Evolutionary conservation across 2,113 vertebrate genomes (phyloP).

Genomic region (Nestor notabilis): DNA sequence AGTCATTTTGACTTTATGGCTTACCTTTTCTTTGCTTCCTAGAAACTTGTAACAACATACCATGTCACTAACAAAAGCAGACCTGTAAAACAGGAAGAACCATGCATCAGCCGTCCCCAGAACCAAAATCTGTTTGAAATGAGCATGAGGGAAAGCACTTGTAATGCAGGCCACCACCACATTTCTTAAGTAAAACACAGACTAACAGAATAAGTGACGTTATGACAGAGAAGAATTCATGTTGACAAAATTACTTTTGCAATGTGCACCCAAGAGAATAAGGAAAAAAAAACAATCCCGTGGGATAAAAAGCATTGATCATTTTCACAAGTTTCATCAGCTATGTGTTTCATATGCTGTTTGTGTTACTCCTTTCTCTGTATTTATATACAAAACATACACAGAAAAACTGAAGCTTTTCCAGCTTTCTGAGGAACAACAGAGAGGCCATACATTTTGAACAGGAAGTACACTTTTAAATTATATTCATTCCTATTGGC

Average conservation of each 20-base stretch:
- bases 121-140: neutral
- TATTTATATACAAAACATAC: neutral
- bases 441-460: neutral
- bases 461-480: neutral
- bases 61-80: neutral
- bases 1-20: neutral
- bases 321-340: neutral
- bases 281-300: neutral
- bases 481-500: neutral
- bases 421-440: neutral
- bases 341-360: neutral
- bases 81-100: neutral
- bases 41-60: neutral
- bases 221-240: neutral
- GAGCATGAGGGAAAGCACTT: neutral
- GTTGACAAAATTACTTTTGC: slow-evolving; percentile 1
- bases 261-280: neutral
- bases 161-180: neutral
- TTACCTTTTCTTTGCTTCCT: neutral
- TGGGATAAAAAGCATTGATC: neutral
- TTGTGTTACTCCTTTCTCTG: neutral
- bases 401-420: neutral
- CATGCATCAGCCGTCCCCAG: neutral
- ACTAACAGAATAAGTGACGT: neutral
- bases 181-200: neutral